Base-by-base conservation (phyloP, 2,888 invertebrate genomes). In the Blomia tropicalis region DNA sequence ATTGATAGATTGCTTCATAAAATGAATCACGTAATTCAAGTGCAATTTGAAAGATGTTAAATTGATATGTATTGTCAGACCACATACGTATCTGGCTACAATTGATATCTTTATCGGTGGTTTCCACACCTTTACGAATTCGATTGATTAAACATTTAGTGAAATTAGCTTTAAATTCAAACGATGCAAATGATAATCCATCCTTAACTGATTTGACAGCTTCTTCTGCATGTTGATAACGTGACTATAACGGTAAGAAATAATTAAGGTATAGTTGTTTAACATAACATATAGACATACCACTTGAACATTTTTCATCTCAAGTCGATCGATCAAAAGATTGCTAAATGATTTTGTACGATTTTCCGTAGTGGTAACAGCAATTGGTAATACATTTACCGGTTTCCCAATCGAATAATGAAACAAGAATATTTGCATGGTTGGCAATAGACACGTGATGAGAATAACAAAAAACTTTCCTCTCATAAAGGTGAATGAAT, bases 41-140 rank as follows among this genome's bases (percentile, higher is more conserved):
- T 47, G 51, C 51, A 7, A 47, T 11, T 27, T 47, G 51, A 47
- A 47, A 47, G 51, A 47, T 47, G n/a, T 11, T 47, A 27, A 47
- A 47, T n/a, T 47, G 51, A n/a, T 47, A 47, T n/a, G 51, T 47
- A n/a, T 47, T 47, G 51, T 47, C 51, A n/a, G 51, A n/a, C 5
- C 7, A 22, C 51, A 47, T 47, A 11, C 27, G 22, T n/a, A 47
- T n/a, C 14, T n/a, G 51, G n/a, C 51, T 47, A n/a, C 51, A 47
- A 27, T 47, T n/a, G 51, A 47, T 47, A n/a, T 47, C 51, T 11
- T 47, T 7, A 27, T 22, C 23, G 7, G 51, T 11, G 23, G 27
- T 27, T 27, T 47, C 51, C 5, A 11, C 7, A n/a, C 51, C 51
- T 22, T 27, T 22, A 11, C 51, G 51, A n/a, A 47, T 19, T 11